Evolutionary conservation across 1,140 invertebrate genomes (phyloP).

Genomic region (Dreissena polymorpha): DNA sequence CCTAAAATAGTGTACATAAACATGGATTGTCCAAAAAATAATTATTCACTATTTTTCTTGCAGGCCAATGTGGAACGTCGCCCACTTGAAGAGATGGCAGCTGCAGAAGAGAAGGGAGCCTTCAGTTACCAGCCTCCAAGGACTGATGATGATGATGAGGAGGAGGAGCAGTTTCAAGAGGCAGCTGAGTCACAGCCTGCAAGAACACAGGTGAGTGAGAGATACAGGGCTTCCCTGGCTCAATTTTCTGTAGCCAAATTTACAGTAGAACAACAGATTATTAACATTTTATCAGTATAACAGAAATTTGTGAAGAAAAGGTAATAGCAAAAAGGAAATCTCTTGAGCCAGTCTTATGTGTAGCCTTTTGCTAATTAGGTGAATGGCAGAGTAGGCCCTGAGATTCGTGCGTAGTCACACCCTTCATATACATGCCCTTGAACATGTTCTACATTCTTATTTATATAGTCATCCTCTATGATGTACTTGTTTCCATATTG

Average conservation of each 20-base stretch:
- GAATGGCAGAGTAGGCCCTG: no score
- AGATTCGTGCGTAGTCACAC: no score
- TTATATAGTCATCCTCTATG: no score
- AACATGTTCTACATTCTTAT: no score
- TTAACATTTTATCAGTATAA: no score
- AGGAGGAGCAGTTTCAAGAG: slow-evolving; percentile 62
- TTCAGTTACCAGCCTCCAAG: slow-evolving; percentile 79
- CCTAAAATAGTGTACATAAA: no score
- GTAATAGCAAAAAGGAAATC: no score
- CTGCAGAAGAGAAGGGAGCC: slow-evolving; percentile 81
- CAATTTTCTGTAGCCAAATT: neutral
- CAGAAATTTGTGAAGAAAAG: no score
- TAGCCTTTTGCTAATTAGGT: no score
- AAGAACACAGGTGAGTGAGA: slow-evolving; percentile 10
- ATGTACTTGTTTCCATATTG: neutral
- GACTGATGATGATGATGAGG: slow-evolving; percentile 65
- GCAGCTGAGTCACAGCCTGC: slow-evolving; percentile 32
- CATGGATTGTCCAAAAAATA: no score
- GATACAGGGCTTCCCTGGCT: neutral
- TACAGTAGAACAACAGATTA: neutral
- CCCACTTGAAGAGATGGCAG: slow-evolving; percentile 86
- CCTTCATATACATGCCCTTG: no score
- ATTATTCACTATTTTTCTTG: slow-evolving; percentile 54
- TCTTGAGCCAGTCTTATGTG: no score
- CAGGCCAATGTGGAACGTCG: slow-evolving; percentile 87